These are phyloP conservation scores for Eulemur macaco DNA, from an alignment of 2,113 vertebrate species.

Conservation along the genomic window DNA sequence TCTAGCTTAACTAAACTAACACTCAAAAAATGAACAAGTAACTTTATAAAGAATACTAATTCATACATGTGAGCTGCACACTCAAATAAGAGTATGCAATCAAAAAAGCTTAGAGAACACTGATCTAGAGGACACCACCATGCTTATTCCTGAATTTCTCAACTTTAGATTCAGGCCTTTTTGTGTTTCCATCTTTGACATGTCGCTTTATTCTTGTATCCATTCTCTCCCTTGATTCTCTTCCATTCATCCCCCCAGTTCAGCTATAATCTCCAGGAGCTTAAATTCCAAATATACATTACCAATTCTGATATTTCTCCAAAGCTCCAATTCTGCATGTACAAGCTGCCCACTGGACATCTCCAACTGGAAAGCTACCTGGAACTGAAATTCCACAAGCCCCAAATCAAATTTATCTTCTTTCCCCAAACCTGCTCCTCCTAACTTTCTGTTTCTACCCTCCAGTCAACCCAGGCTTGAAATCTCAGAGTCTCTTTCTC, in stretches of 20 bases:
- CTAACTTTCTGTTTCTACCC: slow-evolving; percentile 1
- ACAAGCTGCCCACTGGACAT: not conserved
- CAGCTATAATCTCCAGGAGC: slow-evolving; percentile 13
- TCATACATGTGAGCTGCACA: not conserved
- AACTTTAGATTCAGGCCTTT: not conserved
- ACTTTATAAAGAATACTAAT: slow-evolving; percentile 1
- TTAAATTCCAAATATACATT: slow-evolving; percentile 49
- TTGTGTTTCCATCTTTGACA: slow-evolving; percentile 2
- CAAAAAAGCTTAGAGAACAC: not conserved
- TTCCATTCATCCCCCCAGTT: not conserved
- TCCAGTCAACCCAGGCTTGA: slow-evolving; percentile 18
- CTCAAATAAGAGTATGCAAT: not conserved
- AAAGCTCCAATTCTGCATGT: not conserved
- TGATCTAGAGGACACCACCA: not conserved
- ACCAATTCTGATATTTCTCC: slow-evolving; percentile 4
- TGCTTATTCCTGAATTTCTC: not conserved
- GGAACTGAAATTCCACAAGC: not conserved
- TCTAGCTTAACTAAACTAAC: slow-evolving; percentile 42
- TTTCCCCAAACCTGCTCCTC: slow-evolving; percentile 34
- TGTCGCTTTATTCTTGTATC: not conserved
- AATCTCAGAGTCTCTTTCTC: not conserved
- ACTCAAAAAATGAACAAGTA: not conserved
- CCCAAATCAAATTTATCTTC: slow-evolving; percentile 33
- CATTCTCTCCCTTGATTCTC: slow-evolving; percentile 33
- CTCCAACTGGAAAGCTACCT: slow-evolving; percentile 21